Conservation (phyloP, 2,797 vertebrate species). For the Cirrhinus mrigala region DNA sequence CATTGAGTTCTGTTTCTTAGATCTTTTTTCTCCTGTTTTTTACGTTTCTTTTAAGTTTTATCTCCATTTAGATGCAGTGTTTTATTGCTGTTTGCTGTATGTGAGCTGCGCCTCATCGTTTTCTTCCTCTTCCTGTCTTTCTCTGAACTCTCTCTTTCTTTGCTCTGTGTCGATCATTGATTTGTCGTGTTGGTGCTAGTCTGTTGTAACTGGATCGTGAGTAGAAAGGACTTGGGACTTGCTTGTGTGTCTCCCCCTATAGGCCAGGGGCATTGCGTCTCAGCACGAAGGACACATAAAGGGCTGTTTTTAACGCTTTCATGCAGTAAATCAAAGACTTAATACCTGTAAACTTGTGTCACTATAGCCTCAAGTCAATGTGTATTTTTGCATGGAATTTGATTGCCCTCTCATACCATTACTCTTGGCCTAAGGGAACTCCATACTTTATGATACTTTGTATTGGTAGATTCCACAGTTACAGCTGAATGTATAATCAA, state of each 20-base stretch:
- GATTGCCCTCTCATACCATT: conserved; percentile 50
- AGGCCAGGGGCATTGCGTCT: conserved; percentile 62
- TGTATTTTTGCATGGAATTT: conserved; percentile 52
- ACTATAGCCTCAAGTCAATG: conserved; percentile 37
- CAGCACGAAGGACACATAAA: conserved; percentile 40
- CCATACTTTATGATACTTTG: conserved; percentile 52
- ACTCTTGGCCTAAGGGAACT: conserved; percentile 65
- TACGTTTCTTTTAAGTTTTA: conserved; percentile 45
- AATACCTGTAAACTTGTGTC: conserved; percentile 24
- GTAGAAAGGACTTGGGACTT: conserved; percentile 57
- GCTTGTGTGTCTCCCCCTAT: conserved; percentile 58
- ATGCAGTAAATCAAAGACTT: conserved; percentile 35
- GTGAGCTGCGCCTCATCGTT: conserved; percentile 55
- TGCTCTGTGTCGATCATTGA: conserved; percentile 53
- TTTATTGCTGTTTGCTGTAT: conserved; percentile 56
- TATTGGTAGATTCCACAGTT: conserved; percentile 55
- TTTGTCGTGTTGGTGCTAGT: conserved; percentile 59
- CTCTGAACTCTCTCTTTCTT: conserved; percentile 26
- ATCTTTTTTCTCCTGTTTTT: conserved; percentile 40
- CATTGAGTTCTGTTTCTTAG: conserved; percentile 52
- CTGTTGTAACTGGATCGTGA: conserved; percentile 59
- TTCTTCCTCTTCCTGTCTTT: conserved; percentile 32
- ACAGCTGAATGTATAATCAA: conserved; percentile 46
- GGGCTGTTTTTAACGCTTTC: conserved; percentile 32
- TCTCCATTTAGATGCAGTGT: conserved; percentile 63